phyloP scores from a whole-genome alignment of 2,888 invertebrate genomes.

The Toxonevra muliebris region DNA sequence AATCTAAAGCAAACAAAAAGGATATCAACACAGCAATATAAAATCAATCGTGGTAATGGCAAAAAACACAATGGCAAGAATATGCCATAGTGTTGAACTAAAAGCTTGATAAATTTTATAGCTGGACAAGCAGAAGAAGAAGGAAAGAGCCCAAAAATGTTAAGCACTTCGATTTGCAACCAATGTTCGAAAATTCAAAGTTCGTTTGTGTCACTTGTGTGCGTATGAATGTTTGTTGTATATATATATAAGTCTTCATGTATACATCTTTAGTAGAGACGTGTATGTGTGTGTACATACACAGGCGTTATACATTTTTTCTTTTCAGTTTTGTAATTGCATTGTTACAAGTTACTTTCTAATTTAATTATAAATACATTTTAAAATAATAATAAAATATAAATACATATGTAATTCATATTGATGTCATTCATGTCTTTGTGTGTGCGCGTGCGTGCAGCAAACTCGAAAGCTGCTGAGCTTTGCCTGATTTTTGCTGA shows the following conservation, averaged over 20 bases:
- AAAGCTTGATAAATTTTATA: neutral
- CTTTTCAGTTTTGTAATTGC: neutral
- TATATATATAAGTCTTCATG: neutral
- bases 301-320: neutral
- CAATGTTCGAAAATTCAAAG: neutral
- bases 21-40: neutral
- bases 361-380: neutral
- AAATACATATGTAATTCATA: no score
- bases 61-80: conserved; percentile 6
- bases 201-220: neutral
- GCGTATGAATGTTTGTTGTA: neutral
- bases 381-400: no score
- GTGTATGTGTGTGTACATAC: conserved; percentile 6
- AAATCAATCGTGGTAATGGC: neutral
- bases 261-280: neutral
- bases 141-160: neutral
- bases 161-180: neutral
- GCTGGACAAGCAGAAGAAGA: neutral
- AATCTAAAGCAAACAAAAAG: conserved; percentile 60
- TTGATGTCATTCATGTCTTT: neutral
- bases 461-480: conserved; percentile 3
- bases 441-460: neutral
- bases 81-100: neutral
- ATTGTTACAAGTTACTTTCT: neutral
- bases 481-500: conserved; percentile 9